Percentiles rank a stretch among this genome's conserved stretches.
These are phyloP conservation scores for Lacerta bilineata DNA, from an alignment of 2,797 vertebrate species.

Conservation along the genomic window DNA sequence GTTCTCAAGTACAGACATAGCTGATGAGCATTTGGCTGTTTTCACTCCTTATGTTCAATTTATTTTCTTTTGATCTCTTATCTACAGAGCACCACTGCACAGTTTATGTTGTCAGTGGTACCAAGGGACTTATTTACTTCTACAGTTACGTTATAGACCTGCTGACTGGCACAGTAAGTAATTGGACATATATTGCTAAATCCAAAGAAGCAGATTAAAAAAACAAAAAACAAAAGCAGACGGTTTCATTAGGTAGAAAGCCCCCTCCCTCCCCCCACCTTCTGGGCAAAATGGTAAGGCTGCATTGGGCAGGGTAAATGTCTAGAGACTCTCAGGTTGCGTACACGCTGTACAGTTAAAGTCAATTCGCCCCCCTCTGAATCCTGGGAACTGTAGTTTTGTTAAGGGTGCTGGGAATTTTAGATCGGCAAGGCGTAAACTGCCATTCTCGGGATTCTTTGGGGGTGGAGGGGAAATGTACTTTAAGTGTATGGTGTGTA, in stretches of 20 bases:
- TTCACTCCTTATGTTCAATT: neutral
- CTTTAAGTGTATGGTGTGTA: neutral
- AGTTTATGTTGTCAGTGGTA: slow-evolving; percentile 74
- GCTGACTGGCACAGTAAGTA: slow-evolving; percentile 92
- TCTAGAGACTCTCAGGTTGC: neutral
- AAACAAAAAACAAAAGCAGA: neutral
- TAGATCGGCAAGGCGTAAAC: neutral
- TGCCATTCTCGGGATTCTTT: no score
- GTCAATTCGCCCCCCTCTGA: no score
- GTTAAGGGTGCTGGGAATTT: neutral
- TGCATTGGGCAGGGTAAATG: neutral
- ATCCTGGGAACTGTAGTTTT: no score
- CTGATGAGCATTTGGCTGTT: neutral
- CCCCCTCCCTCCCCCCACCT: no score
- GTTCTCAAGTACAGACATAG: no score
- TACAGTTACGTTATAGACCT: slow-evolving; percentile 91
- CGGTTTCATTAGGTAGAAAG: neutral
- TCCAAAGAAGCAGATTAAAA: neutral
- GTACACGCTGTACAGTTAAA: no score
- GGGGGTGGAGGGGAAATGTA: no score
- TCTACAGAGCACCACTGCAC: slow-evolving; percentile 85
- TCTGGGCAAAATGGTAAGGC: neutral
- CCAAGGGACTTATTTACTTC: slow-evolving; percentile 88
- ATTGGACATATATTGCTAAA: slow-evolving; percentile 6
- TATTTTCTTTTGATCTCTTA: slow-evolving; percentile 44